Evolutionary conservation across 30 jellyfish, hydroid and myxozoan species (phyloP).

Genomic region (Aurelia sp.): DNA sequence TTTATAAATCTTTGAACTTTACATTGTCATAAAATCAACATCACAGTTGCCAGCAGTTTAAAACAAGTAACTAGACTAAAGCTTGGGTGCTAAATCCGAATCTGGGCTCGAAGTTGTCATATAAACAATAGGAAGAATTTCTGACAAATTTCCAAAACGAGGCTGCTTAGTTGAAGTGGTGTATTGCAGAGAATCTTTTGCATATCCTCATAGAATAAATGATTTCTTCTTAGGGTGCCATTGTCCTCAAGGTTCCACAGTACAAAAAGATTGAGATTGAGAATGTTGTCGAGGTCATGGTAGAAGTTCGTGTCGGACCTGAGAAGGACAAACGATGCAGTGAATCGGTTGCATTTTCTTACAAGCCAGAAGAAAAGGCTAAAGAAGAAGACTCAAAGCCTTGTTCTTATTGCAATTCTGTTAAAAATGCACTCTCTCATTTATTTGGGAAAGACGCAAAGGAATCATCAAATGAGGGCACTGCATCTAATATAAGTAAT

Average conservation of each 20-base stretch:
- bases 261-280: slow-evolving; percentile 61
- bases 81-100: too few species aligned
- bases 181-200: background rate
- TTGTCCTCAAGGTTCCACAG: slow-evolving; percentile 88
- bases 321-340: slow-evolving; percentile 96
- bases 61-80: too few species aligned
- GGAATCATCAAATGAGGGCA: background rate
- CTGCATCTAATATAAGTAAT: background rate
- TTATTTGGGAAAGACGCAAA: slow-evolving; percentile 60
- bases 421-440: slow-evolving; percentile 69
- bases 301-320: slow-evolving; percentile 97
- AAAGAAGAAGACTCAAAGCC: slow-evolving; percentile 26
- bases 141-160: too few species aligned
- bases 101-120: too few species aligned
- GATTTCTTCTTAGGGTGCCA: slow-evolving; percentile 72
- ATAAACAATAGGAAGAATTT: too few species aligned
- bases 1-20: too few species aligned
- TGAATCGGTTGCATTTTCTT: slow-evolving; percentile 81
- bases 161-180: too few species aligned
- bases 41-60: too few species aligned
- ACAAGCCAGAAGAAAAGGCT: slow-evolving; percentile 39
- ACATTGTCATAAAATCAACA: too few species aligned
- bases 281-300: slow-evolving; percentile 63
- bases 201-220: background rate
- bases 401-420: slow-evolving; percentile 78